Conservation (phyloP, 1,140 invertebrate species). For the Proctacanthus coquilletti region DNA sequence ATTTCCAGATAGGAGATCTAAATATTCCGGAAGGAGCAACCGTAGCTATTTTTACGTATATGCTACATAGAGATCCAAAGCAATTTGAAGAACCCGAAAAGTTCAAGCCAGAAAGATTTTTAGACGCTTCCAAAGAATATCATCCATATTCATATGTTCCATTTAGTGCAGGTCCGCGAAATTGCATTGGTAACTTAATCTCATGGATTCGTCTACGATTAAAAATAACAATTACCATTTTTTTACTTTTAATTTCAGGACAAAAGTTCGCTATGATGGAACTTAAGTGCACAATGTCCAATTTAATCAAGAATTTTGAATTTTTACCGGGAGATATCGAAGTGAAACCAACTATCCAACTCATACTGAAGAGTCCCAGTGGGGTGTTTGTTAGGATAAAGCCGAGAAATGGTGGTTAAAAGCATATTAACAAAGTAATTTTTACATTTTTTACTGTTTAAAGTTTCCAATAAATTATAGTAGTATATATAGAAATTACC, state of each 20-base stretch:
- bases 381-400: no score
- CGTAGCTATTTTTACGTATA: conserved; percentile 30
- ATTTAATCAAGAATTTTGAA: conserved; percentile 26
- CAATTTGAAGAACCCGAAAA: conserved; percentile 46
- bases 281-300: conserved; percentile 29
- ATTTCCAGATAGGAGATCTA: conserved; percentile 23
- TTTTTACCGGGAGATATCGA: conserved; percentile 22
- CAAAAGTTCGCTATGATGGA: conserved; percentile 35
- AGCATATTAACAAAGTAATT: no score
- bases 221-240: background rate
- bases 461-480: no score
- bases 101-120: conserved; percentile 54
- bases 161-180: conserved; percentile 48
- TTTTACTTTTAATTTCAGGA: conserved; percentile 14
- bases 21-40: conserved; percentile 34
- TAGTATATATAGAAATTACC: no score
- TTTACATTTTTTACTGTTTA: no score
- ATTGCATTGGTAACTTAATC: conserved; percentile 44
- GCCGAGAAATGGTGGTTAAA: no score
- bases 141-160: conserved; percentile 41
- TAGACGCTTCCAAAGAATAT: conserved; percentile 32
- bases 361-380: no score
- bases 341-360: no score
- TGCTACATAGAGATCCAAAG: conserved; percentile 41
- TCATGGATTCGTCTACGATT: background rate